Conservation (phyloP, 2,888 invertebrate genomes). For the Caenorhabditis becei region DNA sequence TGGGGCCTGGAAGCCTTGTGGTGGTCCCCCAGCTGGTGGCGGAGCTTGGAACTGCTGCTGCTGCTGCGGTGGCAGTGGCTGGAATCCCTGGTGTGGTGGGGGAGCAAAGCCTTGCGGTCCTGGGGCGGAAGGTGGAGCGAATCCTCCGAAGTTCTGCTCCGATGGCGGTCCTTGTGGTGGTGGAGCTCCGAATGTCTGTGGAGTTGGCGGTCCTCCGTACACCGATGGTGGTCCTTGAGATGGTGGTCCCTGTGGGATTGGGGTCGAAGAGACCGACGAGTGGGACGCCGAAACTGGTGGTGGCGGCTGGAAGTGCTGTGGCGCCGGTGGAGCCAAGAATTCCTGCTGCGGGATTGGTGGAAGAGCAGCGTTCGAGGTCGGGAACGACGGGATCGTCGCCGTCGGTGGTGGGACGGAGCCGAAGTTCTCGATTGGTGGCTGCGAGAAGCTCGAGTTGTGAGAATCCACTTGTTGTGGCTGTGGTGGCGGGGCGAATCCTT, state of each 20-base stretch:
- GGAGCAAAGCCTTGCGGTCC: constrained; percentile 46
- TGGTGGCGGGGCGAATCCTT: constrained; percentile 14
- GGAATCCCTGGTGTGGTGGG: constrained; percentile 29
- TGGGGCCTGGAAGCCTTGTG: constrained; percentile 45
- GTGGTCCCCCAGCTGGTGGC: constrained; percentile 33
- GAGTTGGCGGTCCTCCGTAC: constrained; percentile 48
- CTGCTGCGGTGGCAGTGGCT: constrained; percentile 22
- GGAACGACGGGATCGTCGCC: constrained; percentile 71
- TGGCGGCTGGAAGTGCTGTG: constrained; percentile 37
- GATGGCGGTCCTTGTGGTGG: constrained; percentile 52
- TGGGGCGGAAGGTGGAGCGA: constrained; percentile 19
- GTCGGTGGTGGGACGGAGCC: constrained; percentile 54
- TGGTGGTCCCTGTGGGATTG: constrained; percentile 55
- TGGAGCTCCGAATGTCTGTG: constrained; percentile 9
- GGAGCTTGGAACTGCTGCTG: constrained; percentile 44
- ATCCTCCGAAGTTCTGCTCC: constrained; percentile 29
- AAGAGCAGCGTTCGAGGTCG: constrained; percentile 63
- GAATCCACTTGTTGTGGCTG: constrained; percentile 4
- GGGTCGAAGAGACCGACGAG: constrained; percentile 66
- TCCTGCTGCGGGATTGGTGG: constrained; percentile 43
- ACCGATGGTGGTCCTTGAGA: constrained; percentile 44
- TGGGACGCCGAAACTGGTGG: constrained; percentile 43
- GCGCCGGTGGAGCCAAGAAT: constrained; percentile 29
- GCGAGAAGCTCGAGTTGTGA: constrained; percentile 43
- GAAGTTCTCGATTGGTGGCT: constrained; percentile 42